phyloP scores from a whole-genome alignment of 2,888 invertebrate genomes.

The Drosophila engyochracea region DNA sequence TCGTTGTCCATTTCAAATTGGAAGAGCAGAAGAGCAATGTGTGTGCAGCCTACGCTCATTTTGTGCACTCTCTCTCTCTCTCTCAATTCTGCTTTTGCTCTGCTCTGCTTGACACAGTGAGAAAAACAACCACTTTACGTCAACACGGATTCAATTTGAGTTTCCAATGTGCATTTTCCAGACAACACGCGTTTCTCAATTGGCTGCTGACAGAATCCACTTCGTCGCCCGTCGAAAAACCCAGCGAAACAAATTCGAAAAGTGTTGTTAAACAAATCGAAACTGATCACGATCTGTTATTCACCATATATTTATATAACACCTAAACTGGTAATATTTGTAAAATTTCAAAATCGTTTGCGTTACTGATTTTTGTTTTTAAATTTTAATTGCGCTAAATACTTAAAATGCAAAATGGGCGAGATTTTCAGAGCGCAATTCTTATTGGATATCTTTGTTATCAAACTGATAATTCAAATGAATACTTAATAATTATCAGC shows the following conservation, averaged over 20 bases:
- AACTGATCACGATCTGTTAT: conserved; percentile 1
- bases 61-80: conserved; percentile 12
- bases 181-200: conserved; percentile 30
- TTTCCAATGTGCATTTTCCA: conserved; percentile 68
- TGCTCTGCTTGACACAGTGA: conserved; percentile 1
- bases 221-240: not conserved
- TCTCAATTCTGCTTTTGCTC: not conserved
- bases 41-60: conserved; percentile 23
- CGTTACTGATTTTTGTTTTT: not conserved
- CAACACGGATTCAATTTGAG: conserved; percentile 49
- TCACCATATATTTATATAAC: not conserved
- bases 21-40: conserved; percentile 23
- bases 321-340: not conserved
- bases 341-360: not conserved
- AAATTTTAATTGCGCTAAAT: too few species aligned
- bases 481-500: not conserved
- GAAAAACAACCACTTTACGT: conserved; percentile 75
- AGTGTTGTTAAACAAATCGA: conserved; percentile 7
- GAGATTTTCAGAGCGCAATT: not conserved
- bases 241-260: not conserved
- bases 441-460: not conserved
- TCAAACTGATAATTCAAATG: not conserved
- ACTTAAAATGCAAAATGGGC: not conserved
- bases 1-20: conserved; percentile 57
- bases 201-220: conserved; percentile 1